Evolutionary conservation across 2,113 vertebrate genomes (phyloP).

Genomic region (Glaucidium brasilianum): DNA sequence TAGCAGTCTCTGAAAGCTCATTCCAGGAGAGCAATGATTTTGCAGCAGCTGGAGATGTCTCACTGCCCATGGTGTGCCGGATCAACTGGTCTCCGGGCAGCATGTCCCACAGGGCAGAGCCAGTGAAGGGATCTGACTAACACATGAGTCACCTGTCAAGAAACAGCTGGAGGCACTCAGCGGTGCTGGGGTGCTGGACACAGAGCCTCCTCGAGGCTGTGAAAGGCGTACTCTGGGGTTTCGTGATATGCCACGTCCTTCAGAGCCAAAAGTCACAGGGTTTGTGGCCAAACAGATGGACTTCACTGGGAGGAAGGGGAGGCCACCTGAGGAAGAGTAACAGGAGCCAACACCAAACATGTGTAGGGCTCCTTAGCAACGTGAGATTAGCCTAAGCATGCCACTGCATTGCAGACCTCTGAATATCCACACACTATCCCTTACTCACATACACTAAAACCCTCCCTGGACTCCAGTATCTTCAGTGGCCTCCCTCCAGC

Average conservation of each 20-base stretch:
- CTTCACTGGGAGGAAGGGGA: not conserved
- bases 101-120: fast-evolving
- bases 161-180: not conserved
- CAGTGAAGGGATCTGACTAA: not conserved
- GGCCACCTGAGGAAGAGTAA: constrained; percentile 5
- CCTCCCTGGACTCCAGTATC: not conserved
- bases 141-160: fast-evolving
- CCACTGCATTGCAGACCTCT: not conserved
- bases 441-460: not conserved
- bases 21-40: not conserved
- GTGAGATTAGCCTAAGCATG: not conserved
- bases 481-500: not conserved
- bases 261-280: not conserved
- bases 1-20: not conserved
- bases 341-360: not conserved
- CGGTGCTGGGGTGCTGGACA: not conserved
- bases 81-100: not conserved
- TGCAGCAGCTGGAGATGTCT: not conserved
- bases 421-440: not conserved
- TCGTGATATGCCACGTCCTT: fast-evolving
- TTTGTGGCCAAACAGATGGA: constrained; percentile 39
- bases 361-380: constrained; percentile 7
- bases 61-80: fast-evolving
- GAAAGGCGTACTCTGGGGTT: not conserved
- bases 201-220: not conserved